These are phyloP conservation scores for Apostichopus japonicus DNA, from an alignment of 35 echinoderm and acorn worm genomes.

Conservation along the genomic window DNA sequence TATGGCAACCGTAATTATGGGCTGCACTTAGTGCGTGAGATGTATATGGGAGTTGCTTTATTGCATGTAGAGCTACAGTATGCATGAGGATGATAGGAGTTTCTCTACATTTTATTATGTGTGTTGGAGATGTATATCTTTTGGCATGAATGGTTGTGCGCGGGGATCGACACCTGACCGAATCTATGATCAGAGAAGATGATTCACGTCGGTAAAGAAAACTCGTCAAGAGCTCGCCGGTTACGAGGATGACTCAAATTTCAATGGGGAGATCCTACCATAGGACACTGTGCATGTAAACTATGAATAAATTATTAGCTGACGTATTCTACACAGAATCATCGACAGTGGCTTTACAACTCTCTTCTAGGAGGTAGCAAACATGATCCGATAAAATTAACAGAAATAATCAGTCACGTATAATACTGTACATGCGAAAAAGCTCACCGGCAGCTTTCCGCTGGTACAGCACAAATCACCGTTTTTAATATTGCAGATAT, in stretches of 20 bases:
- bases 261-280: constrained; percentile 8
- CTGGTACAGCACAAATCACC: too few species aligned
- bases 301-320: constrained; percentile 38
- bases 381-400: too few species aligned
- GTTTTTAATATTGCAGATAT: too few species aligned
- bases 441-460: too few species aligned
- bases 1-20: constrained; percentile 46
- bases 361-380: too few species aligned
- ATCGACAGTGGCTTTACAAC: too few species aligned
- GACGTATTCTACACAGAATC: neutral
- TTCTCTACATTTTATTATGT: neutral
- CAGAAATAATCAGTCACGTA: too few species aligned
- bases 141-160: constrained; percentile 18
- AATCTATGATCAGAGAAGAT: constrained; percentile 25
- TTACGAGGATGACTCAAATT: constrained; percentile 40
- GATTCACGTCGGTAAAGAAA: constrained; percentile 21
- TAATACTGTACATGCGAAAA: too few species aligned
- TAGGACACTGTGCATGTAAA: constrained; percentile 19
- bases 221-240: neutral
- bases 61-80: neutral
- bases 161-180: constrained; percentile 1
- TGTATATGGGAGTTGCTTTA: constrained; percentile 13
- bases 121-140: constrained; percentile 12
- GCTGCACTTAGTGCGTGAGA: constrained; percentile 31
- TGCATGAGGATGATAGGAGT: neutral